Conservation (phyloP, 1,140 invertebrate genomes). For the Drosophila ironensis region DNA sequence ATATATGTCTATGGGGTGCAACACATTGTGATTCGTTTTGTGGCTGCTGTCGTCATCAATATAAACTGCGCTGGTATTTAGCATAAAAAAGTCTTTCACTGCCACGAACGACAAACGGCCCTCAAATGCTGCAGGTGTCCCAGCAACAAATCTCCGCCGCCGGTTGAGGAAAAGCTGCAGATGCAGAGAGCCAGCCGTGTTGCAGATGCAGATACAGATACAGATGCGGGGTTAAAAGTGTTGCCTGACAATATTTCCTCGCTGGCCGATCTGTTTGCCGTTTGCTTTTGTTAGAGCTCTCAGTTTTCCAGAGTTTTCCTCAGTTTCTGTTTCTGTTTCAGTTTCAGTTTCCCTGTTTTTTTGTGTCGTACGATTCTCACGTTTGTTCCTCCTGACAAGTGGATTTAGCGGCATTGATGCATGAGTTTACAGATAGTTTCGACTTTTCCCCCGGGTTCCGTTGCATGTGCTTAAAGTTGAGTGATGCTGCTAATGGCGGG, state of each 20-base stretch:
- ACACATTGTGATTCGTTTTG: slow-evolving; percentile 63
- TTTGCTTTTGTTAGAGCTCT: slow-evolving; percentile 31
- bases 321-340: slow-evolving; percentile 38
- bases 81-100: slow-evolving; percentile 77
- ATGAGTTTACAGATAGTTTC: slow-evolving; percentile 73
- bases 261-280: slow-evolving; percentile 65
- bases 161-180: slow-evolving; percentile 40
- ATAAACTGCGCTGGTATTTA: slow-evolving; percentile 74
- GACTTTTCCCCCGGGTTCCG: slow-evolving; percentile 38
- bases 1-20: slow-evolving; percentile 1
- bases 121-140: slow-evolving; percentile 67
- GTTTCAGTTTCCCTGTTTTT: slow-evolving; percentile 3
- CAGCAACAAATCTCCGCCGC: slow-evolving; percentile 60
- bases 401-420: slow-evolving; percentile 79
- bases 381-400: slow-evolving; percentile 74
- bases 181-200: neutral
- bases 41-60: slow-evolving; percentile 66
- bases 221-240: slow-evolving; percentile 57
- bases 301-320: slow-evolving; percentile 5
- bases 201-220: neutral
- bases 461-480: slow-evolving; percentile 67
- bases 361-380: slow-evolving; percentile 64
- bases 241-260: slow-evolving; percentile 71
- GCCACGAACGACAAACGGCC: slow-evolving; percentile 36
- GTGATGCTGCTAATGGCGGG: slow-evolving; percentile 71